Conservation (phyloP, 2,888 invertebrate species). For the Peribatodes rhomboidaria region DNA sequence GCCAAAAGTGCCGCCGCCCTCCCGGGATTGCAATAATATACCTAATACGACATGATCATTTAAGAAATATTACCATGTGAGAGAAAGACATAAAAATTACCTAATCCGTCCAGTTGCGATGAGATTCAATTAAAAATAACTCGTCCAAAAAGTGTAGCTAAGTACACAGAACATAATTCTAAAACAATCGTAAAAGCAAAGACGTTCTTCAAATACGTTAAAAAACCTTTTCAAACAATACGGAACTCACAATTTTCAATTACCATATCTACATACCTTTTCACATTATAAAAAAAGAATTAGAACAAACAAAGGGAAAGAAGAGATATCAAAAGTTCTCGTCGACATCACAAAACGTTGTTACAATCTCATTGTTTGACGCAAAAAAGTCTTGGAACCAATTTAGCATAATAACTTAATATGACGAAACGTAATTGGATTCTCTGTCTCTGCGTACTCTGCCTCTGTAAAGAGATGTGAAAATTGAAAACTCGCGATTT, state of each 20-base stretch:
- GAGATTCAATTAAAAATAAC: too few species aligned
- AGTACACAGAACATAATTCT: neutral
- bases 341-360: conserved; percentile 45
- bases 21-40: too few species aligned
- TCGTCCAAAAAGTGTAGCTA: too few species aligned
- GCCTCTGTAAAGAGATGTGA: conserved; percentile 54
- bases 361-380: conserved; percentile 59
- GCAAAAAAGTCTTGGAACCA: conserved; percentile 71
- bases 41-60: too few species aligned
- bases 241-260: conserved; percentile 28
- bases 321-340: conserved; percentile 49
- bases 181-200: conserved; percentile 1
- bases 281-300: conserved; percentile 23
- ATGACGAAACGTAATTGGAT: conserved; percentile 77
- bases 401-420: conserved; percentile 82
- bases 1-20: too few species aligned
- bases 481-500: conserved; percentile 42
- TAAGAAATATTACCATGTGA: too few species aligned
- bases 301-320: conserved; percentile 37
- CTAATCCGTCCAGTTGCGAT: too few species aligned
- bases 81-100: too few species aligned
- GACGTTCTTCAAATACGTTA: neutral
- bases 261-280: conserved; percentile 20
- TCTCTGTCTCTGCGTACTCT: conserved; percentile 59
- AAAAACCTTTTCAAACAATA: conserved; percentile 15